Percentiles rank a stretch among this genome's conserved stretches.
phyloP scores from a whole-genome alignment of 1,140 invertebrate genomes.

The Leptinotarsa defecta region DNA sequence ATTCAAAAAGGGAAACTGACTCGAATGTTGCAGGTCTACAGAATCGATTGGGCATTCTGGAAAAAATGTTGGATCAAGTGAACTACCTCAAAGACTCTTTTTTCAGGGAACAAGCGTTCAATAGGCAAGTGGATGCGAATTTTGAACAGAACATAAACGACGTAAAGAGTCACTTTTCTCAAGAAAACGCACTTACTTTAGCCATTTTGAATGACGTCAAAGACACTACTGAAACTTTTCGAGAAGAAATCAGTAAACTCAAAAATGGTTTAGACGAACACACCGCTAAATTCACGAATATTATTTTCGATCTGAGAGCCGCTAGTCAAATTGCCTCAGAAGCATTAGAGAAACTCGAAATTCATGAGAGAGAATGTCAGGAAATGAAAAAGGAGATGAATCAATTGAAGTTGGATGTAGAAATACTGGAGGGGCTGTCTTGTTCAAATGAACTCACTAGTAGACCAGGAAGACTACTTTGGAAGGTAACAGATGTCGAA shows the following conservation, averaged over 20 bases:
- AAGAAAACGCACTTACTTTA: slow-evolving; percentile 51
- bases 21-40: slow-evolving; percentile 21
- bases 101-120: slow-evolving; percentile 61
- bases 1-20: slow-evolving; percentile 29
- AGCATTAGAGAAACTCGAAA: slow-evolving; percentile 46
- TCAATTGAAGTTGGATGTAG: slow-evolving; percentile 47
- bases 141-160: slow-evolving; percentile 67
- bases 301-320: slow-evolving; percentile 47
- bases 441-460: slow-evolving; percentile 5
- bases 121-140: slow-evolving; percentile 61
- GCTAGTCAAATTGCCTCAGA: slow-evolving; percentile 49
- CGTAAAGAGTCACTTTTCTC: slow-evolving; percentile 61
- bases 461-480: slow-evolving; percentile 65
- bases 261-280: slow-evolving; percentile 52
- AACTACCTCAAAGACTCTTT: slow-evolving; percentile 63
- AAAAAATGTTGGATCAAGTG: slow-evolving; percentile 63
- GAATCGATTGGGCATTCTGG: slow-evolving; percentile 48
- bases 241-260: slow-evolving; percentile 54
- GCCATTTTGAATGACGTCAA: slow-evolving; percentile 55
- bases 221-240: slow-evolving; percentile 50
- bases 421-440: slow-evolving; percentile 44
- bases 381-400: slow-evolving; percentile 41
- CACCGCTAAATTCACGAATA: slow-evolving; percentile 37
- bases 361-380: slow-evolving; percentile 42
- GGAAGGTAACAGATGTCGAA: slow-evolving; percentile 69